Evolutionary conservation across 2,113 vertebrate species (phyloP), one percentile per base, ranked within the genome.

Genomic region (Chamaetylas fuelleborni): DNA sequence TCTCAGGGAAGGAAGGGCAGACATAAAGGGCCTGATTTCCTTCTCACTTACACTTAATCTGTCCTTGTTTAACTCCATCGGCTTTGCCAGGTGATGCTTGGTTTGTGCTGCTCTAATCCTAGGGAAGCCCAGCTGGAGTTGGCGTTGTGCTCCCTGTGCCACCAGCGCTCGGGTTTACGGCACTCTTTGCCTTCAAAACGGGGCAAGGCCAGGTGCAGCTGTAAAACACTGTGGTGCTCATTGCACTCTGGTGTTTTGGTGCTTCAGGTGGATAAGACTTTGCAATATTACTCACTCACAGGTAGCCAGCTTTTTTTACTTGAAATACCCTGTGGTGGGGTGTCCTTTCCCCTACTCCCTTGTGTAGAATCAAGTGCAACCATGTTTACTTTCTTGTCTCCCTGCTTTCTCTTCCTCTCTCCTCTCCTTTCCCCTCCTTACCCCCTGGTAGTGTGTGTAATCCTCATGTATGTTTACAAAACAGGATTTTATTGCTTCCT

Each of bases 401-500:
- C 5, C 8, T 19, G 1, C 12, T 78, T 66, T 64, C 85, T 86
- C 84, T 93, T 90, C 72, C 81, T 88, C 40, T 47, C 57, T 78
- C 60, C 74, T 94, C 86, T 81, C 31, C 36, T 57, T 40, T 17
- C 16, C 11, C 20, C 17, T 12, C 36, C 81, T 70, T 84, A 77
- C 64, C 73, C 70, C 31, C 57, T 45, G 19, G 28, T 67, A 16
- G 31, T 14, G 1, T 73, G 20, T 33, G 6, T 78, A 43, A 72
- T 90, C 57, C 18, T 33, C 19, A 10, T 1, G 0, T 89, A 26
- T 0, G 3, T 97, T 97, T 97, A 96, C 92, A 97, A 96, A 98
- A 94, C 81, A 97, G 48, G 57, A 47, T 85, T 97, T 97, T 92
- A 87, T 88, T 97, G 93, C 93, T 97, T 78, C 70, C 88, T 96